phyloP scores from a whole-genome alignment of 2,113 vertebrate species.

The Stercorarius parasiticus region DNA sequence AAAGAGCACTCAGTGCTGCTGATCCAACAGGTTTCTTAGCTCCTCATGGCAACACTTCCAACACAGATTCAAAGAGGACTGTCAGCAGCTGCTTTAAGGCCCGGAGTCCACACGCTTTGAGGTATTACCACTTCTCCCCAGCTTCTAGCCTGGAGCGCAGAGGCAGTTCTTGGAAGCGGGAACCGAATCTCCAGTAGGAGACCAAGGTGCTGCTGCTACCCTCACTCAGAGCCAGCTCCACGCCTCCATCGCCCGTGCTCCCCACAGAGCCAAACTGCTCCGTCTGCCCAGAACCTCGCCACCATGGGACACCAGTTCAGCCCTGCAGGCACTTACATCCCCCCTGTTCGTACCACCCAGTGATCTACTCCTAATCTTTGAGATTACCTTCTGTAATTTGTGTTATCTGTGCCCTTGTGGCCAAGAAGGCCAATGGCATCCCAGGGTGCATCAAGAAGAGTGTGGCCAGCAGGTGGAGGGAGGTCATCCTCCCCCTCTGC shows the following conservation, averaged over 20 bases:
- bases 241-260: neutral
- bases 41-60: neutral
- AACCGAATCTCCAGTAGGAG: accelerated
- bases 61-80: neutral
- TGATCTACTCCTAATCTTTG: neutral
- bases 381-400: neutral
- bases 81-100: neutral
- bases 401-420: neutral
- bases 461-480: too few species aligned
- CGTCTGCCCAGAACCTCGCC: neutral
- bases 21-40: neutral
- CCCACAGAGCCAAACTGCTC: neutral
- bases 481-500: too few species aligned
- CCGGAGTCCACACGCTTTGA: neutral
- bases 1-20: neutral
- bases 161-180: neutral
- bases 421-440: neutral
- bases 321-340: neutral
- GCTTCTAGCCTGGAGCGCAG: neutral
- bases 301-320: neutral
- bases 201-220: neutral
- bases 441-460: neutral
- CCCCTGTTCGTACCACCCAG: neutral
- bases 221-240: neutral
- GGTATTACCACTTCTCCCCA: neutral